These are phyloP conservation scores for Phasianus colchicus DNA, from an alignment of 2,113 vertebrate genomes.

Conservation along the genomic window DNA sequence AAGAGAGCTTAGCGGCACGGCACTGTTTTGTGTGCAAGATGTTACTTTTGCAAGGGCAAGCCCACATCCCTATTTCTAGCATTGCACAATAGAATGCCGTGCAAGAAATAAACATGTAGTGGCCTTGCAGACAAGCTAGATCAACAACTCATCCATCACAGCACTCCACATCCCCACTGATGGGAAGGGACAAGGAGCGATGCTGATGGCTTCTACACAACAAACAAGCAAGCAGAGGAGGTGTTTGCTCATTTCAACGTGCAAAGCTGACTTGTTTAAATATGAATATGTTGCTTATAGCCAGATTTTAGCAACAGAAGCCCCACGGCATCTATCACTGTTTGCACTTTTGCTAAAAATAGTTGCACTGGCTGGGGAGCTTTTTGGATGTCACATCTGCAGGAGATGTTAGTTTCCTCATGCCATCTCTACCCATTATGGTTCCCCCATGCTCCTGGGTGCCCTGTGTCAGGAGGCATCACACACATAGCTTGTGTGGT, in stretches of 20 bases:
- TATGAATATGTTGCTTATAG: conserved; percentile 76
- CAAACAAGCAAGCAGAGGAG: conserved; percentile 63
- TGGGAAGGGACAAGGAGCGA: conserved; percentile 15
- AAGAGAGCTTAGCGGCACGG: conserved; percentile 37
- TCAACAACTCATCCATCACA: background rate
- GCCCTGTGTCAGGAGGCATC: background rate
- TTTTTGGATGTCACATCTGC: conserved; percentile 62
- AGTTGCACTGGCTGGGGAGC: conserved; percentile 50
- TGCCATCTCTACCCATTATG: conserved; percentile 13
- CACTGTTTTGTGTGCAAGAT: background rate
- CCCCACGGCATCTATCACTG: conserved; percentile 57
- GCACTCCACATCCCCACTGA: background rate
- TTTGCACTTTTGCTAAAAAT: conserved; percentile 80
- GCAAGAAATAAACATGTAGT: background rate
- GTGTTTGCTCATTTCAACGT: conserved; percentile 66
- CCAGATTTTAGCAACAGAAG: conserved; percentile 75
- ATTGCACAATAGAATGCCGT: background rate
- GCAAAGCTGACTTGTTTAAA: conserved; percentile 77
- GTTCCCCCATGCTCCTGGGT: background rate
- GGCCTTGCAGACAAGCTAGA: conserved; percentile 43
- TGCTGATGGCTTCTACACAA: conserved; percentile 56
- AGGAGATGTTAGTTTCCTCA: conserved; percentile 48
- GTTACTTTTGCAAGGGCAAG: conserved; percentile 18
- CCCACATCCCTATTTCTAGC: background rate
- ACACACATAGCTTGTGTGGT: background rate